Conservation (phyloP, 2,888 invertebrate genomes). For the Junonia oenone region DNA sequence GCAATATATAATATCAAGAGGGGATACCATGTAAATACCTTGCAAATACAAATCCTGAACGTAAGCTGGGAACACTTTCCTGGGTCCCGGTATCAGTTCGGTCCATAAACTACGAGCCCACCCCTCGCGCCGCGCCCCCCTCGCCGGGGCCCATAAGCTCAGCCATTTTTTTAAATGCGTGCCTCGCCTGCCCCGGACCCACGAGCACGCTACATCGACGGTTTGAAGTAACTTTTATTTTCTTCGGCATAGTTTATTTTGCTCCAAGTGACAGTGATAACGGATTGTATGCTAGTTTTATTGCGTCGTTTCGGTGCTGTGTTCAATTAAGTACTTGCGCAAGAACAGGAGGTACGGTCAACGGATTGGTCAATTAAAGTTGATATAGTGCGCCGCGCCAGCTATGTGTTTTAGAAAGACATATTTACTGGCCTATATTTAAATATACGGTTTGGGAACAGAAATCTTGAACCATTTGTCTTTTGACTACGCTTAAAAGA, state of each 20-base stretch:
- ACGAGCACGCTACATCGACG: constrained; percentile 57
- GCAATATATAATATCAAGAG: constrained; percentile 41
- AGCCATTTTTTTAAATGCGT: constrained; percentile 74
- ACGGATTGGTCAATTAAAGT: constrained; percentile 34
- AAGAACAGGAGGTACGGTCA: constrained; percentile 33
- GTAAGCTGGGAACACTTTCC: constrained; percentile 71
- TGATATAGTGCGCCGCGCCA: constrained; percentile 23
- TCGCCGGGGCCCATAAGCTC: constrained; percentile 60
- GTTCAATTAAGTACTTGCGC: constrained; percentile 42
- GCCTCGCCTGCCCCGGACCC: constrained; percentile 60
- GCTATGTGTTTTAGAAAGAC: constrained; percentile 22
- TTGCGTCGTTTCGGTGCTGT: constrained; percentile 43
- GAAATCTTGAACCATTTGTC: neutral
- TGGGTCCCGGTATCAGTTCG: constrained; percentile 72
- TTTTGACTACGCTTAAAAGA: neutral
- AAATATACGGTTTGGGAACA: constrained; percentile 6
- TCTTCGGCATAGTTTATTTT: constrained; percentile 48
- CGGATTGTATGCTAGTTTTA: constrained; percentile 41
- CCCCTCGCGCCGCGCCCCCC: constrained; percentile 44
- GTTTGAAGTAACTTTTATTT: constrained; percentile 59
- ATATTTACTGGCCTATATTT: constrained; percentile 22
- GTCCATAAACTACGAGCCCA: constrained; percentile 67
- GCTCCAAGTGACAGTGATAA: constrained; percentile 41
- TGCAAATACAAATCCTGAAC: constrained; percentile 66
- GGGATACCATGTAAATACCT: constrained; percentile 63